Evolutionary conservation across 2,113 vertebrate genomes (phyloP).

Genomic region (Pachycephala philippinensis): DNA sequence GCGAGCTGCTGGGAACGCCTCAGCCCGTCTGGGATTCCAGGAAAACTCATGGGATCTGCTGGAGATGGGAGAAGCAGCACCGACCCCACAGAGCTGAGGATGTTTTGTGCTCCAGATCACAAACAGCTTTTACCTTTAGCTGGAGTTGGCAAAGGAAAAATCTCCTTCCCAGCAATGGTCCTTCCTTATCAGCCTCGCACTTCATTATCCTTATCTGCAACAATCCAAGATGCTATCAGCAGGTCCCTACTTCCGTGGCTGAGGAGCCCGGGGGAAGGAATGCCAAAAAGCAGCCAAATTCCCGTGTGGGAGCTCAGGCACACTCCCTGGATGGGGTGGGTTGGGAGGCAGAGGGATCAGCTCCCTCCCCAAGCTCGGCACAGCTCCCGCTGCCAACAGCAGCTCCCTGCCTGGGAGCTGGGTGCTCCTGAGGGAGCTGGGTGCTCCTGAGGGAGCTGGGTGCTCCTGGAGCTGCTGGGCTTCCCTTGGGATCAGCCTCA

Average conservation of each 20-base stretch:
- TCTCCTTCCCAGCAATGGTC: not conserved
- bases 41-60: not conserved
- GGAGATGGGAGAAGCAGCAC: not conserved
- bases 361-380: conserved; percentile 32
- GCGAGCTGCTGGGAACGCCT: not conserved
- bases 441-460: rapidly evolving
- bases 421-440: rapidly evolving
- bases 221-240: not conserved
- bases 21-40: not conserved
- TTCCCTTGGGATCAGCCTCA: not conserved
- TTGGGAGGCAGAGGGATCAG: not conserved
- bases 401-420: not conserved
- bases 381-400: conserved; percentile 11
- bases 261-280: not conserved
- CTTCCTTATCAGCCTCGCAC: not conserved
- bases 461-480: not conserved
- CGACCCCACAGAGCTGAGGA: not conserved
- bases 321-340: not conserved
- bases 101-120: not conserved
- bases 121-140: not conserved
- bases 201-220: not conserved
- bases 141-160: not conserved
- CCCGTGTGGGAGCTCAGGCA: not conserved
- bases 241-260: not conserved
- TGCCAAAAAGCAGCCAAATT: not conserved